Conservation (phyloP, 2,888 invertebrate genomes). For the Andrena bucephala region DNA sequence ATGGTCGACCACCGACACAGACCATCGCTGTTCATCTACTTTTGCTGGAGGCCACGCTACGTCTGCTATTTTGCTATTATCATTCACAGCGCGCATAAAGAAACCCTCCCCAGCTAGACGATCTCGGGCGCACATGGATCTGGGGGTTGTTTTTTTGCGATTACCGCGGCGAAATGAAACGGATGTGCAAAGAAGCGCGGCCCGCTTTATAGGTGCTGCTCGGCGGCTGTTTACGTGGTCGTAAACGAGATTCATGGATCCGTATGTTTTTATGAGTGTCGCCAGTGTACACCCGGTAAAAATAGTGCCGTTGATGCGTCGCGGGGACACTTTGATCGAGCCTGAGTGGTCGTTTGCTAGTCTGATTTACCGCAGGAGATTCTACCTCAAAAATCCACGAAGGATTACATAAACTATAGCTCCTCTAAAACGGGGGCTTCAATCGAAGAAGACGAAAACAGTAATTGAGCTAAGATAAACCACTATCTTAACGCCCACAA, state of each 20-base stretch:
- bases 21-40: too few relatives aligned
- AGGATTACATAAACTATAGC: constrained; percentile 15
- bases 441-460: constrained; percentile 1
- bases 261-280: background rate
- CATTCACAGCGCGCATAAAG: background rate
- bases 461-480: constrained; percentile 20
- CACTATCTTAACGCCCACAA: constrained; percentile 17
- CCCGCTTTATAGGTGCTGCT: background rate
- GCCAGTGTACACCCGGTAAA: background rate
- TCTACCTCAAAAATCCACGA: background rate
- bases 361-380: background rate
- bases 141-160: background rate
- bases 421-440: background rate
- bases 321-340: background rate
- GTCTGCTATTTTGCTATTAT: background rate
- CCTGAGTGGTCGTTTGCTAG: background rate
- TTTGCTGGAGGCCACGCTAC: background rate
- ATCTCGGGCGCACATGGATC: background rate
- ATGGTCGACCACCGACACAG: too few relatives aligned
- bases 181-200: background rate
- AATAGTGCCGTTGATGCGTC: background rate
- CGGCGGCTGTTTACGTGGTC: background rate
- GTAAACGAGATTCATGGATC: constrained; percentile 22
- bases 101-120: background rate
- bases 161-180: background rate